Base-by-base conservation (phyloP, 2,797 vertebrate species). In the Nannoperca australis region DNA sequence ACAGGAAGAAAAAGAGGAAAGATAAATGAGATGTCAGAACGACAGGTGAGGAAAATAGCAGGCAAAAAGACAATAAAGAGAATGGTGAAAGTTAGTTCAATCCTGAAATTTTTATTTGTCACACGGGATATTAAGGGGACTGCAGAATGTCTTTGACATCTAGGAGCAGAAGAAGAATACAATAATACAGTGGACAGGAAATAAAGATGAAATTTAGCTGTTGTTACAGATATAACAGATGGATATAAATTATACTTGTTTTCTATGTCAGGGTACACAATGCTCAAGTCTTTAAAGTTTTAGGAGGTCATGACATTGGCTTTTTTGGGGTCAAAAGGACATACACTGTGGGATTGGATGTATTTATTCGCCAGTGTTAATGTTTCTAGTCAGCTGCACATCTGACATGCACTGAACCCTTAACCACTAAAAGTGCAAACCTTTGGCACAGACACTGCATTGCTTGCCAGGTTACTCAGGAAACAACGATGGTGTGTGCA, bases 391-490 rank as follows among this genome's bases (percentile, higher is more conserved):
- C 67, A 81, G 75, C 51, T 53, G 61, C 80, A 81, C 73, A 72
- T 86, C 58, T 85, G 84, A 89, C 77, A 84, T 76, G 38, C 59
- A 70, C 76, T 87, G 89, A 91, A 86, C 83, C 79, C 68, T 76
- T 78, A 85, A 88, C 82, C 89, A 70, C 67, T 84, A 54, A 72
- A 74, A 66, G 80, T 73, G 49, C 76, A 84, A 70, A 80, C 79
- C 67, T 70, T 85, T 92, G 91, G 89, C 88, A 84, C 50, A 32
- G 80, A 68, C 79, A 27, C 32, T 58, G 53, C 75, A n/a, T 78
- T 73, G 62, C 68, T 93, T 93, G 93, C 88, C 91, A 91, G 78
- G 45, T 76, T 70, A 66, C 64, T 63, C 64, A 87, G 84, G 88
- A 90, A 90, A 81, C 58, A 73, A 79, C 88, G 70, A 34, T 51